Evolutionary conservation across 2,797 vertebrate genomes (phyloP).

Genomic region (Brachyrhaphis roseni): DNA sequence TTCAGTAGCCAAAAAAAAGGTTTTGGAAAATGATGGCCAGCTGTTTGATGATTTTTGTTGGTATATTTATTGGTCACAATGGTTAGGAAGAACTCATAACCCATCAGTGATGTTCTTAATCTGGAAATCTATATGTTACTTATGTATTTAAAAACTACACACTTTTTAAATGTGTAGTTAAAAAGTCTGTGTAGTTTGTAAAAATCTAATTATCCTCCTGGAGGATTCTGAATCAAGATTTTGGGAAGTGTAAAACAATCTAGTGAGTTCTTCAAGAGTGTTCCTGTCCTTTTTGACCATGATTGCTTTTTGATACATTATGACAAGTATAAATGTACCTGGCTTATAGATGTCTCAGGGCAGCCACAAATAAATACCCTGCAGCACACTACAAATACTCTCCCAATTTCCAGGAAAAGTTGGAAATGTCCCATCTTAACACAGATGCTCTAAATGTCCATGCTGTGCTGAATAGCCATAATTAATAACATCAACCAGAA

Average conservation of each 20-base stretch:
- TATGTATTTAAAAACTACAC: not conserved
- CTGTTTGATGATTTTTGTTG: not conserved
- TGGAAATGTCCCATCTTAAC: constrained; percentile 70
- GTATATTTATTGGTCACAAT: not conserved
- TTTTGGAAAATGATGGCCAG: not conserved
- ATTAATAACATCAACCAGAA: constrained; percentile 77
- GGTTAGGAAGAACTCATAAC: not conserved
- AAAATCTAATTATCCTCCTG: constrained; percentile 16
- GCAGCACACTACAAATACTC: constrained; percentile 65
- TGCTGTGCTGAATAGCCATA: constrained; percentile 55
- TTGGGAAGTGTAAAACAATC: constrained; percentile 69
- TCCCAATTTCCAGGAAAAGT: constrained; percentile 71
- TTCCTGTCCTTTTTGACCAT: constrained; percentile 59
- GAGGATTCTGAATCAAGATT: constrained; percentile 42
- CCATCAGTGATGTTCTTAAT: not conserved
- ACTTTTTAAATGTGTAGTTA: no score
- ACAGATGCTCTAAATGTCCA: constrained; percentile 70
- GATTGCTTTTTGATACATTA: constrained; percentile 81
- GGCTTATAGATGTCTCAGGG: constrained; percentile 75
- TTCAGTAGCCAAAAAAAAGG: not conserved
- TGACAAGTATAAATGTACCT: constrained; percentile 79
- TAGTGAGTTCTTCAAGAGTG: constrained; percentile 58
- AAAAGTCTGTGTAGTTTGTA: constrained; percentile 3
- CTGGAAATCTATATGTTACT: not conserved
- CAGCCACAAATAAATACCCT: constrained; percentile 77